Conservation (phyloP, 2,888 invertebrate genomes). For the Sceliomorpha sp. region DNA sequence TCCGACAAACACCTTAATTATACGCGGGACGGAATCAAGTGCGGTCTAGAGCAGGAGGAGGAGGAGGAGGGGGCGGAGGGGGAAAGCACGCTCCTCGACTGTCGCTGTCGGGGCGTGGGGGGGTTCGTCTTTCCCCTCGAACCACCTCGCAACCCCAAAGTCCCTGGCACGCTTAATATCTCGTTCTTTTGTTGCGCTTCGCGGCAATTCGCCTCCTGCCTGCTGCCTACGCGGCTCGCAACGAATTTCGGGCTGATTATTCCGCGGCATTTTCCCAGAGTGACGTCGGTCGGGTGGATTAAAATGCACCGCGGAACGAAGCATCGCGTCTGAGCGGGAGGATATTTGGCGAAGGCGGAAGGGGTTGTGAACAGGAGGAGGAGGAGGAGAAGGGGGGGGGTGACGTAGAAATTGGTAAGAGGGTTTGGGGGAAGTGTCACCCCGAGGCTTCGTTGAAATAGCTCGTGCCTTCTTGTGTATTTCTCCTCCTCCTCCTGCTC, state of each 20-base stretch:
- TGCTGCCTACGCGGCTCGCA: constrained; percentile 63
- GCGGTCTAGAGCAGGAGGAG: too few species aligned
- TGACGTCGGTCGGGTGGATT: constrained; percentile 74
- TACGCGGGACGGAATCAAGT: constrained; percentile 12
- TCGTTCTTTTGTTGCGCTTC: constrained; percentile 77
- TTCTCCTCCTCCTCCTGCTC: constrained; percentile 25
- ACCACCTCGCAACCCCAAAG: constrained; percentile 8
- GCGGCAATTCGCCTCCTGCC: constrained; percentile 70
- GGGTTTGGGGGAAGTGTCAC: constrained; percentile 40
- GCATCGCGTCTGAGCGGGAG: constrained; percentile 21
- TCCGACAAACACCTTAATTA: constrained; percentile 1
- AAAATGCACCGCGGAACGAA: constrained; percentile 64
- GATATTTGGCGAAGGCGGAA: constrained; percentile 30
- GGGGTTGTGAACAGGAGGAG: too few species aligned
- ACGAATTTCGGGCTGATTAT: constrained; percentile 79
- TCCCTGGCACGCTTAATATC: constrained; percentile 70
- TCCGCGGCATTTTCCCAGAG: constrained; percentile 67
- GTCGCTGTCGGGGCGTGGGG: background rate
- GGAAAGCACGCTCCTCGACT: background rate
- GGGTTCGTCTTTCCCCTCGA: background rate
- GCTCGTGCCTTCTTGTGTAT: constrained; percentile 46
- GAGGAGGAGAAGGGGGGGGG: too few species aligned
- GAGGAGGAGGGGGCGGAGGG: too few species aligned
- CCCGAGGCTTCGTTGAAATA: constrained; percentile 46
- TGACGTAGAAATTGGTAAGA: constrained; percentile 27